Conservation (phyloP, 2,113 vertebrate species). For the Phaethornis superciliosus region DNA sequence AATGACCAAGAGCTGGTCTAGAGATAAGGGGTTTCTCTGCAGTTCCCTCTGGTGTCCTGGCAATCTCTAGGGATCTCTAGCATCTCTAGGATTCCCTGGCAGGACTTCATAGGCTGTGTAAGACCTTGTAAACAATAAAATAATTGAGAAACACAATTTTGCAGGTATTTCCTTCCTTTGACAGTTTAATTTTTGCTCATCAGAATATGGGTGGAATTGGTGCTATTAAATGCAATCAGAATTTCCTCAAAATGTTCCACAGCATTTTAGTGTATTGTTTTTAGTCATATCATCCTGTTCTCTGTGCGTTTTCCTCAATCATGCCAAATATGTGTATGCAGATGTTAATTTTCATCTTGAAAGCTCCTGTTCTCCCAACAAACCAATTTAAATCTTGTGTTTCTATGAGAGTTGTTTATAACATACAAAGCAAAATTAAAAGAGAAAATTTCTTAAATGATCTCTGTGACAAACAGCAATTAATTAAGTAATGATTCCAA, state of each 20-base stretch:
- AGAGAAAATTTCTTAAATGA: neutral
- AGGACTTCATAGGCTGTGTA: neutral
- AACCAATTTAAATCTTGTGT: neutral
- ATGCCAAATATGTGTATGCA: neutral
- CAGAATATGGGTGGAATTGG: neutral
- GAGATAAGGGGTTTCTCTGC: neutral
- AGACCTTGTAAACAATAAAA: neutral
- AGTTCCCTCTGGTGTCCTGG: neutral
- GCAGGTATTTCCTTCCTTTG: neutral
- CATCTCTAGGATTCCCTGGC: neutral
- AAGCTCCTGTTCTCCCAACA: neutral
- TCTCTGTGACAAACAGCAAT: neutral
- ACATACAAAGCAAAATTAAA: neutral
- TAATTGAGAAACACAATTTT: neutral
- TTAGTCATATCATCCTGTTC: neutral
- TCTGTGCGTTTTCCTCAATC: neutral
- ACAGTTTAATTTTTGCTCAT: conserved; percentile 20
- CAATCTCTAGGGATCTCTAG: too few species aligned
- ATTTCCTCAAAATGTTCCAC: neutral
- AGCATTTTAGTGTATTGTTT: neutral
- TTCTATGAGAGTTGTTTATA: neutral
- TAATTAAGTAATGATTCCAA: neutral
- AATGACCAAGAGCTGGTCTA: neutral
- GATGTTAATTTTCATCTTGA: conserved; percentile 17
- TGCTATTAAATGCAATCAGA: neutral